These are phyloP conservation scores for Macrosteles quadrilineatus DNA, from an alignment of 1,140 invertebrate genomes.

Conservation along the genomic window DNA sequence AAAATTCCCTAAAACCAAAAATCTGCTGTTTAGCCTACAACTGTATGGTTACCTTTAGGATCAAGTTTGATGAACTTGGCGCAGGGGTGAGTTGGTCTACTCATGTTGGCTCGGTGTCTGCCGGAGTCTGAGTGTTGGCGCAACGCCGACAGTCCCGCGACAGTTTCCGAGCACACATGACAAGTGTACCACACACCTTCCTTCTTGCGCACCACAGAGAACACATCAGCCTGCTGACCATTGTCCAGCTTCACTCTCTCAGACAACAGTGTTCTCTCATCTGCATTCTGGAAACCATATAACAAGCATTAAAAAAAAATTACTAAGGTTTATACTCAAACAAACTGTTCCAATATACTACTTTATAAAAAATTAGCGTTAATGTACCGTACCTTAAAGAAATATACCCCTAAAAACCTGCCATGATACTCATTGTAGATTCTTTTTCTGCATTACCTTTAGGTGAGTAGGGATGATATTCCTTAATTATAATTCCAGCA, in stretches of 20 bases:
- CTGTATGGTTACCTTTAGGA: slow-evolving; percentile 21
- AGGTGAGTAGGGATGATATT: no score
- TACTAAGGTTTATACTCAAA: no score
- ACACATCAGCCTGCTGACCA: slow-evolving; percentile 22
- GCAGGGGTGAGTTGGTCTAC: neutral
- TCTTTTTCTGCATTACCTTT: no score
- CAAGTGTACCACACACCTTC: slow-evolving; percentile 1
- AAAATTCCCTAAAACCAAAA: no score
- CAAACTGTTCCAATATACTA: no score
- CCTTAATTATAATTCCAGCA: no score
- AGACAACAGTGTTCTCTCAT: slow-evolving; percentile 22
- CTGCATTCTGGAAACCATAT: neutral
- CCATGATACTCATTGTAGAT: no score
- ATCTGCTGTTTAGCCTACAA: no score
- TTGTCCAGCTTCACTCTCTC: slow-evolving; percentile 28
- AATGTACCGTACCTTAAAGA: no score
- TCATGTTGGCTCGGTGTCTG: slow-evolving; percentile 8
- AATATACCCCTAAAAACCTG: no score
- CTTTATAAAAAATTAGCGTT: no score
- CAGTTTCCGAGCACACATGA: slow-evolving; percentile 18
- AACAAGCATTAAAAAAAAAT: no score
- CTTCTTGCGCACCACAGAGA: slow-evolving; percentile 10
- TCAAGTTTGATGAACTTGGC: slow-evolving; percentile 29
- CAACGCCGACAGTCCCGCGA: neutral
- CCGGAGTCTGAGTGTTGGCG: neutral